These are phyloP conservation scores for Pomatostomus ruficeps DNA, from an alignment of 2,113 vertebrate genomes.

Conservation along the genomic window DNA sequence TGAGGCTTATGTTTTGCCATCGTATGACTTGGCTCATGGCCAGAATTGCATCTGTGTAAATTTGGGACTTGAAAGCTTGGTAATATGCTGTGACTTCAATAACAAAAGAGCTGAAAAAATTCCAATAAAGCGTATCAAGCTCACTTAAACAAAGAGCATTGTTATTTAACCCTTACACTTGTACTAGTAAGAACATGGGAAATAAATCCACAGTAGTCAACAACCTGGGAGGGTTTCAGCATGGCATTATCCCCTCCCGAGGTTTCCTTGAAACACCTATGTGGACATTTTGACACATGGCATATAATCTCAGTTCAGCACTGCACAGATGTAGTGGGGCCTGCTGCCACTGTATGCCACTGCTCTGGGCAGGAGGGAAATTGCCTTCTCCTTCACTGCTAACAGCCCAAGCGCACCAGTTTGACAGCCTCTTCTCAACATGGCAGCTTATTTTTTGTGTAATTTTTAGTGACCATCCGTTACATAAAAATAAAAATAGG, in stretches of 20 bases:
- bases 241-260: neutral
- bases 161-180: neutral
- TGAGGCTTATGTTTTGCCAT: slow-evolving; percentile 10
- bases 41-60: neutral
- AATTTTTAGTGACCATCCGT: neutral
- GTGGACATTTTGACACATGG: neutral
- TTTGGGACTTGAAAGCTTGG: neutral
- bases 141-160: slow-evolving; percentile 14
- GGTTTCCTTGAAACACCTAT: neutral
- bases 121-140: neutral
- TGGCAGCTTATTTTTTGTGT: neutral
- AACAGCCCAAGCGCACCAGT: neutral
- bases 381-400: neutral
- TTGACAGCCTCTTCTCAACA: neutral
- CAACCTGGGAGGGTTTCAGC: neutral
- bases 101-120: slow-evolving; percentile 10
- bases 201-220: neutral
- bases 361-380: neutral
- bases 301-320: neutral
- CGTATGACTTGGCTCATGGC: neutral
- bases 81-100: neutral
- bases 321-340: fast-evolving
- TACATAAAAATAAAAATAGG: neutral
- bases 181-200: neutral
- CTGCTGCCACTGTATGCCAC: neutral